These are phyloP conservation scores for Syngnathus acus DNA, from an alignment of 2,797 vertebrate species.

Conservation along the genomic window DNA sequence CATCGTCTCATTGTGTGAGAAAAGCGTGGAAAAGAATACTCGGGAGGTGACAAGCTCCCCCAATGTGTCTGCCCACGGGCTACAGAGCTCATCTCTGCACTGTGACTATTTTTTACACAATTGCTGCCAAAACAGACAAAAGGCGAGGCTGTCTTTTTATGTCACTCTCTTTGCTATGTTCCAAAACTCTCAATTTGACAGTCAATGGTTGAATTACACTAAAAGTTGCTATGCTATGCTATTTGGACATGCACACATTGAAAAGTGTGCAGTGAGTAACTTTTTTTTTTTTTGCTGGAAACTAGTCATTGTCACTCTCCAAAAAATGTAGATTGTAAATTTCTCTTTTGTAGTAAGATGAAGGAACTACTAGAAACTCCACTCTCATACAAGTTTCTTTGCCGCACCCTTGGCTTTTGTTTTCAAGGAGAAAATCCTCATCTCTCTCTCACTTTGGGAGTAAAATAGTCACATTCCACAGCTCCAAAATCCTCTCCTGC, in stretches of 20 bases:
- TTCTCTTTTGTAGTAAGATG: neutral
- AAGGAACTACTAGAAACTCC: neutral
- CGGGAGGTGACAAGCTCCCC: slow-evolving; percentile 18
- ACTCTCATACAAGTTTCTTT: neutral
- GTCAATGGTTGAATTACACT: neutral
- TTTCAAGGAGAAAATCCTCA: slow-evolving; percentile 3
- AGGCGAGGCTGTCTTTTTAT: slow-evolving; percentile 1
- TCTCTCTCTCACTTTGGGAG: slow-evolving; percentile 7
- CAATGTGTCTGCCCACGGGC: slow-evolving; percentile 10
- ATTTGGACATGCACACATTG: no score
- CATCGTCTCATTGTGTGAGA: slow-evolving; percentile 18
- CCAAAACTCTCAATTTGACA: neutral
- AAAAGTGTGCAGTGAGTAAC: neutral
- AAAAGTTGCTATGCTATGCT: neutral
- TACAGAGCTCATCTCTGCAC: slow-evolving; percentile 23
- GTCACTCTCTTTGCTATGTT: neutral
- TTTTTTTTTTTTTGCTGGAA: neutral
- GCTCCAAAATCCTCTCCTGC: neutral
- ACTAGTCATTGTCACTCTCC: neutral
- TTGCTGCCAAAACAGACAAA: slow-evolving; percentile 8
- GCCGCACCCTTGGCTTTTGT: neutral
- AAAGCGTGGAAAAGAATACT: slow-evolving; percentile 7
- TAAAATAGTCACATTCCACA: neutral
- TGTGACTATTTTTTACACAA: slow-evolving; percentile 20
- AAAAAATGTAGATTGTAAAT: neutral